Evolutionary conservation across 2,797 vertebrate genomes (phyloP).

Genomic region (Pelodytes ibericus): DNA sequence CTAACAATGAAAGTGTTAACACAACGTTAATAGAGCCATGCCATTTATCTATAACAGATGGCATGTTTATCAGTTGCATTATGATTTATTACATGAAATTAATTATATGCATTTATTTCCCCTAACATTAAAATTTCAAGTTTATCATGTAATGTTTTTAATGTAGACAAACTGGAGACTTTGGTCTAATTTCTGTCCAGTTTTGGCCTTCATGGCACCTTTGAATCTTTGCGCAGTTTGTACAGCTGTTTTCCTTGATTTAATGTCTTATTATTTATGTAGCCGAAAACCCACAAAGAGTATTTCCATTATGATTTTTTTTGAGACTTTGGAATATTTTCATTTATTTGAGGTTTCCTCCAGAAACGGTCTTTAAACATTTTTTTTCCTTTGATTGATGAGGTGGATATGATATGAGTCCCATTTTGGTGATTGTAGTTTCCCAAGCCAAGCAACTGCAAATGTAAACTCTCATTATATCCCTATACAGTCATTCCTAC

Average conservation of each 20-base stretch:
- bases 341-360: conserved; percentile 39
- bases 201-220: conserved; percentile 64
- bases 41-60: not conserved
- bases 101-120: not conserved
- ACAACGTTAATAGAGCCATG: not conserved
- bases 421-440: conserved; percentile 58
- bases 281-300: conserved; percentile 49
- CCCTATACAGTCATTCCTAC: not conserved
- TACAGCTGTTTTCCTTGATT: conserved; percentile 59
- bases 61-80: not conserved
- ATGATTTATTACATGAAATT: not conserved
- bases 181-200: conserved; percentile 61
- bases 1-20: not conserved
- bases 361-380: not conserved
- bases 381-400: conserved; percentile 29
- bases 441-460: conserved; percentile 43
- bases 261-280: conserved; percentile 63
- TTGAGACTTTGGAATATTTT: conserved; percentile 58
- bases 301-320: conserved; percentile 56
- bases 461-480: not conserved
- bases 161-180: conserved; percentile 65
- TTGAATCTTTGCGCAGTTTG: conserved; percentile 61
- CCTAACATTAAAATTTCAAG: not conserved
- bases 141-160: conserved; percentile 60
- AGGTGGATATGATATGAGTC: conserved; percentile 48